Conservation (phyloP, 2,888 invertebrate genomes). For the Xestobium rufovillosum region DNA sequence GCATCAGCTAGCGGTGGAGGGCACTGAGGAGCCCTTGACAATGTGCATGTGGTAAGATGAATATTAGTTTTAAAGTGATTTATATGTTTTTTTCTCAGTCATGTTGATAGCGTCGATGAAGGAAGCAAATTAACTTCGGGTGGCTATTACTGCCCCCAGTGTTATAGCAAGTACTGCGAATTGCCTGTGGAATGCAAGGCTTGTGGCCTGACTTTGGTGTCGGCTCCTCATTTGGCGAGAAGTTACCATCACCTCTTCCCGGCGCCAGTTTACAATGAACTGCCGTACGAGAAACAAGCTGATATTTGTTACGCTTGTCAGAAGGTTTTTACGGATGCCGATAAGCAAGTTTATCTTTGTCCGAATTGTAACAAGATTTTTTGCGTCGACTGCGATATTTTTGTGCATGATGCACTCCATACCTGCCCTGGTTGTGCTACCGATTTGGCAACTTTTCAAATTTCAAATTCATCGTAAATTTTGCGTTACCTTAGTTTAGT, state of each 20-base stretch:
- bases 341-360: conserved; percentile 70
- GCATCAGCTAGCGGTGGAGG: conserved; percentile 58
- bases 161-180: conserved; percentile 96
- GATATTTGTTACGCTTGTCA: conserved; percentile 69
- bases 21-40: conserved; percentile 59
- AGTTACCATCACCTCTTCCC: conserved; percentile 98
- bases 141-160: conserved; percentile 90
- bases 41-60: conserved; percentile 90
- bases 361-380: conserved; percentile 69
- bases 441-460: conserved; percentile 47
- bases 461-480: no score
- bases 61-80: no score
- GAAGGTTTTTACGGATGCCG: conserved; percentile 55
- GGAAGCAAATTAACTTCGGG: conserved; percentile 62
- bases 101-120: conserved; percentile 68
- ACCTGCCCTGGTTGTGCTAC: conserved; percentile 96
- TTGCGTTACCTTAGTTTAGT: no score
- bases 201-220: conserved; percentile 92
- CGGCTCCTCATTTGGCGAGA: conserved; percentile 95
- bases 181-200: conserved; percentile 94
- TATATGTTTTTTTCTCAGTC: conserved; percentile 54
- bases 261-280: conserved; percentile 75
- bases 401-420: conserved; percentile 88
- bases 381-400: conserved; percentile 93
- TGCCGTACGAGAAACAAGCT: conserved; percentile 52